Evolutionary conservation across 2,888 invertebrate genomes (phyloP).

Genomic region (Ophion ellenae): DNA sequence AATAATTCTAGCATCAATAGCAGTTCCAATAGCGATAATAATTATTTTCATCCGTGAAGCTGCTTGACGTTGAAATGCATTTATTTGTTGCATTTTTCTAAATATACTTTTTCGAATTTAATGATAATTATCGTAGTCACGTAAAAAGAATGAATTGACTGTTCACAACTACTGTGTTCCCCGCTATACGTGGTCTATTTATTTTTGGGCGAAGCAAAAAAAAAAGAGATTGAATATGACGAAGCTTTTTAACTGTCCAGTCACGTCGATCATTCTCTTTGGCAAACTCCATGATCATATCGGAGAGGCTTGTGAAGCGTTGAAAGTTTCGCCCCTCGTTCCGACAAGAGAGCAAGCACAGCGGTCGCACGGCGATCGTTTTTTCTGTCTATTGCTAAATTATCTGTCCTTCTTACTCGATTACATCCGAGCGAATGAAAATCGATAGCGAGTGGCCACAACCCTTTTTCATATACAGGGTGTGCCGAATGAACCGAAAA

Average conservation of each 20-base stretch:
- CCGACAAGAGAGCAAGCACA: neutral
- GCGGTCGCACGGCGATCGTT: conserved; percentile 42
- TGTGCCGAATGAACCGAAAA: neutral
- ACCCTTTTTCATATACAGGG: conserved; percentile 7
- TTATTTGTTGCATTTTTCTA: no score
- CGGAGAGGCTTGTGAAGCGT: neutral
- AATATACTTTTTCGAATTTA: no score
- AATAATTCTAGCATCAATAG: neutral
- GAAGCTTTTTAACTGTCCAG: conserved; percentile 31
- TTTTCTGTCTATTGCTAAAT: conserved; percentile 42
- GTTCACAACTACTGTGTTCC: neutral
- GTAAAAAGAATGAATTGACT: no score
- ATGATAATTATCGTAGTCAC: no score
- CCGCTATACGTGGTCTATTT: neutral
- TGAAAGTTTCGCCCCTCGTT: conserved; percentile 4
- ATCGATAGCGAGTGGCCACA: conserved; percentile 44
- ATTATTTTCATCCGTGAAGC: neutral
- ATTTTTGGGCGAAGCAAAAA: neutral
- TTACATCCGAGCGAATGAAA: conserved; percentile 42
- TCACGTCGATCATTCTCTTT: conserved; percentile 47
- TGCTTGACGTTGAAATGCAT: no score
- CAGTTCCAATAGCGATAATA: neutral
- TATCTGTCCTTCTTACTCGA: conserved; percentile 45
- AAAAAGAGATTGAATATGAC: conserved; percentile 6
- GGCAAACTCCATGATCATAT: conserved; percentile 14